Evolutionary conservation across 1,140 invertebrate species (phyloP), one percentile per base, ranked within the genome.

Genomic region (Proales similis): DNA sequence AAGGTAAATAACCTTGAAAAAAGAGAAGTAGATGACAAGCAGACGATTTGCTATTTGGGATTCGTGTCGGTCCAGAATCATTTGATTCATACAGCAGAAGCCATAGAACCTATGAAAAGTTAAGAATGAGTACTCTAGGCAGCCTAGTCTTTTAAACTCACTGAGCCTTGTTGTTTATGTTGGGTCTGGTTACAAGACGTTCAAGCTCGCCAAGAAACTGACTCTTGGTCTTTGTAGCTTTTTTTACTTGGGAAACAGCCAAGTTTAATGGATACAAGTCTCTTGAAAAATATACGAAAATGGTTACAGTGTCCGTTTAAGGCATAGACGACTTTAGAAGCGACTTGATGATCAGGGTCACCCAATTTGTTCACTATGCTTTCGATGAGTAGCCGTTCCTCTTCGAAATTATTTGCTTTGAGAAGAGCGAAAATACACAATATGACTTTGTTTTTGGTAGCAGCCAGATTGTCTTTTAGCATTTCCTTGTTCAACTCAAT

Each of bases 361-460:
- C 93, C 93, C 12, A 98, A 78, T 78, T 97, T 97, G 70, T 97
- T 97, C 0, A 95, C 84, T 22, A 97, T 74, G 68, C 84, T 81
- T 0, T 46, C 39, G 17, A 62, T 30, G 9, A 62, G 33, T 12
- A 46, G n/a, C 38, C 48, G 45, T 22, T 62, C 30, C 12, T 47
- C 30, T 46, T 62, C 57, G 12, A 32, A 17, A 5, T 46, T 42
- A 46, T 62, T 62, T 9, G 27, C 6, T 17, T n/a, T 38, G 20
- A 98, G 73, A 6, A 97, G 71, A 66, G 87, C 84, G 36, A 83
- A 84, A 73, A 93, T 82, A 0, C 71, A 42, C 46, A 14, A 46
- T 3, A 45, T 82, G 1, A 85, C 85, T 70, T 87, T 86, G 68
- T 86, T 84, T 70, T 88, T 87, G 67, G 87, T 86, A 1, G 81